Conservation (phyloP, 2,888 invertebrate species). For the Dryocosmus kuriphilus region DNA sequence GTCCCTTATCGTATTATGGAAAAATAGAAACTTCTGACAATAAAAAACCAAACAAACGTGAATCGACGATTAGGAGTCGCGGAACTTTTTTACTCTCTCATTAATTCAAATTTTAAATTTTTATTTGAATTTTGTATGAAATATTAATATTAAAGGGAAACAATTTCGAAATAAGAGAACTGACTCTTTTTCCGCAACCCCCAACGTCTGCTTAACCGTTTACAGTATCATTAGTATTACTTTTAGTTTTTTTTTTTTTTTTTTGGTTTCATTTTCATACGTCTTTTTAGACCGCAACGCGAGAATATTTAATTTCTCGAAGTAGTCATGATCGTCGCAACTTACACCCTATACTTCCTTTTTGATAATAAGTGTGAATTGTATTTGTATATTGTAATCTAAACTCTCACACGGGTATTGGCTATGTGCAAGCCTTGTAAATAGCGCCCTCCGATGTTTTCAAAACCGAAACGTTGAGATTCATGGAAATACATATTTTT, state of each 20-base stretch:
- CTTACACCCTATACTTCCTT: conserved; percentile 63
- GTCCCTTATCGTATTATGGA: conserved; percentile 76
- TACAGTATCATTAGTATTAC: conserved; percentile 63
- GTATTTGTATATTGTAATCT: conserved; percentile 46
- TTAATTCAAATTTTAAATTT: background rate
- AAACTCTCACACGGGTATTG: conserved; percentile 11
- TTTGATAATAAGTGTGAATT: conserved; percentile 61
- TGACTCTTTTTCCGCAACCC: conserved; percentile 53
- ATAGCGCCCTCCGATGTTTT: too few species aligned
- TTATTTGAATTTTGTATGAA: background rate
- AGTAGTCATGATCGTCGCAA: conserved; percentile 59
- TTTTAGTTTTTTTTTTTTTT: conserved; percentile 48
- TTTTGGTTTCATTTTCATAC: conserved; percentile 47
- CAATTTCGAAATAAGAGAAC: background rate
- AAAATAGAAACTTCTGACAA: conserved; percentile 78
- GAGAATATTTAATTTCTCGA: conserved; percentile 72
- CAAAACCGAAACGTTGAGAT: too few species aligned
- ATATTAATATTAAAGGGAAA: background rate
- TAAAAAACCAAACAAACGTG: conserved; percentile 77
- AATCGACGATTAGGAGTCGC: conserved; percentile 67
- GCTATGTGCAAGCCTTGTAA: too few species aligned
- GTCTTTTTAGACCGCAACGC: conserved; percentile 60
- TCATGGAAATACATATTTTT: too few species aligned
- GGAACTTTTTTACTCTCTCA: conserved; percentile 25
- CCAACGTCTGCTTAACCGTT: conserved; percentile 67